Percentiles rank a stretch among this genome's conserved stretches.
These are phyloP conservation scores for Sitta carolinensis DNA, from an alignment of 2,797 vertebrate species.

Conservation along the genomic window DNA sequence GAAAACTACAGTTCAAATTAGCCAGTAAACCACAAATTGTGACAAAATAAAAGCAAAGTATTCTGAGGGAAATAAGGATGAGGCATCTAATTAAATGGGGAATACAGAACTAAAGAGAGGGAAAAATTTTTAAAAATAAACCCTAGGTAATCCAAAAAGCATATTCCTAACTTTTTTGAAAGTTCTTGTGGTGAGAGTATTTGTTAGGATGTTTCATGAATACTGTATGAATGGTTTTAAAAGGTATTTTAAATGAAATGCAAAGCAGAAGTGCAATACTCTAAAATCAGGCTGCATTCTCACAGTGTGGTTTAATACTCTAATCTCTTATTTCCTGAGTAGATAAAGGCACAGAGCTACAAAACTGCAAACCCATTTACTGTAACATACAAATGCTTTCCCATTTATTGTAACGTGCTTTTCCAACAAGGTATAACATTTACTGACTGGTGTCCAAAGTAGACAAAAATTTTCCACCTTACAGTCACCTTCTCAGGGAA, in stretches of 20 bases:
- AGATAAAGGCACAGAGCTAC: not conserved
- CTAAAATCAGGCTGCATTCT: not conserved
- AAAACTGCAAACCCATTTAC: not conserved
- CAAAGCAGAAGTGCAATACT: not conserved
- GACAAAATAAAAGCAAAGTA: not conserved
- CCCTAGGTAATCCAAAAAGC: not conserved
- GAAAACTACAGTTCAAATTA: not conserved
- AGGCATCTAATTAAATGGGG: not conserved
- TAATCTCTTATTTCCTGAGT: not conserved
- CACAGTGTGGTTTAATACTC: not conserved
- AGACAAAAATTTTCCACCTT: not conserved
- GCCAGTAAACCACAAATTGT: not conserved
- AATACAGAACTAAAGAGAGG: not conserved
- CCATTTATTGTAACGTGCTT: not conserved
- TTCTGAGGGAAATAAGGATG: not conserved
- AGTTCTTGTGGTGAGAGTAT: not conserved
- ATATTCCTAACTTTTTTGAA: not conserved
- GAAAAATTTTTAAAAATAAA: not conserved
- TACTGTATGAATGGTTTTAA: not conserved
- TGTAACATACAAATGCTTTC: not conserved
- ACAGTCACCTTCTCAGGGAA: not conserved
- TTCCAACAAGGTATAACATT: not conserved
- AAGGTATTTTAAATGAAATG: not conserved
- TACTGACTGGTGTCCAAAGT: not conserved
- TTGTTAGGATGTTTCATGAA: not conserved